phyloP scores from a whole-genome alignment of 2,797 vertebrate genomes.

The Typhlichthys subterraneus region DNA sequence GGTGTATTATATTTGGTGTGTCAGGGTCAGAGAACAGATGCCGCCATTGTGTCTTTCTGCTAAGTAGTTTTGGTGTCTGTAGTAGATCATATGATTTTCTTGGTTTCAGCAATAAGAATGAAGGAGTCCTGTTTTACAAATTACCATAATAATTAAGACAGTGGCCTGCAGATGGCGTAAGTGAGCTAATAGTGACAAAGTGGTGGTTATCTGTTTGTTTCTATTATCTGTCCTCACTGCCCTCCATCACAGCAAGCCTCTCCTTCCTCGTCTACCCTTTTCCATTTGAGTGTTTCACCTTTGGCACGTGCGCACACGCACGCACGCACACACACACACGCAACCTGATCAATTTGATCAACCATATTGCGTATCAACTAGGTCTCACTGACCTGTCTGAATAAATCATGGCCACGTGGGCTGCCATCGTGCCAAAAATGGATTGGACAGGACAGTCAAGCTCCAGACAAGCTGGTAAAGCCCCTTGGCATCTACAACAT shows the following conservation, averaged over 20 bases:
- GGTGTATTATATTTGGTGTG: background rate
- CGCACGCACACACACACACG: background rate
- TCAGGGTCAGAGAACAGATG: too few species aligned
- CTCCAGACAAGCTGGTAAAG: slow-evolving; percentile 2
- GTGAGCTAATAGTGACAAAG: background rate
- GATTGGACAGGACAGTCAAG: background rate
- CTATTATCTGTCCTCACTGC: background rate
- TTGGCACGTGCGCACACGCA: background rate
- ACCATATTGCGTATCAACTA: slow-evolving; percentile 16
- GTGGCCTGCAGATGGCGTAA: slow-evolving; percentile 12
- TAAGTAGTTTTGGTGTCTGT: too few species aligned
- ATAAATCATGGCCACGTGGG: slow-evolving; percentile 24
- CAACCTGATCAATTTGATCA: slow-evolving; percentile 25
- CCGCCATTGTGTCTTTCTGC: too few species aligned
- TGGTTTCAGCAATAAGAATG: too few species aligned
- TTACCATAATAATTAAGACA: background rate
- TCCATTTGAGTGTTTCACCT: background rate
- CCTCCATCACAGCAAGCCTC: background rate
- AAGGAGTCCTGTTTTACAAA: background rate
- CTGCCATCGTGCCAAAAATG: slow-evolving; percentile 5
- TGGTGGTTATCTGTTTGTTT: background rate
- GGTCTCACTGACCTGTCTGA: slow-evolving; percentile 15
- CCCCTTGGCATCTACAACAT: slow-evolving; percentile 1
- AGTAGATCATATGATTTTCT: too few species aligned
- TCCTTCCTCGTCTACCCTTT: background rate